A percentile compares a stretch with the other conserved stretches of the same genome.
Evolutionary conservation across 2,888 invertebrate species (phyloP).

Genomic region (Megaustenia siamemsis): DNA sequence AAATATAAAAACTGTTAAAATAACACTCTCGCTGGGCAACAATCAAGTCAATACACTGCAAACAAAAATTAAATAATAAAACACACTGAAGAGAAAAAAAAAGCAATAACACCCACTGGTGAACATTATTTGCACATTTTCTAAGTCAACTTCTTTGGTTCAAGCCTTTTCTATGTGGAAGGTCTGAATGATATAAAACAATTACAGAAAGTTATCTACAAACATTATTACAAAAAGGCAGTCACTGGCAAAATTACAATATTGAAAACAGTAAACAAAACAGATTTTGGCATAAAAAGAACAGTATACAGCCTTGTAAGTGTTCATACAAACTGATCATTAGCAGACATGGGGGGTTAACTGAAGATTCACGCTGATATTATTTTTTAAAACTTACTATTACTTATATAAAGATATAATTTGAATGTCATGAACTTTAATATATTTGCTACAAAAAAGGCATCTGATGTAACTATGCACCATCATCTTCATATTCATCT

Average conservation of each 20-base stretch:
- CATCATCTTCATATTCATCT: slow-evolving; percentile 55
- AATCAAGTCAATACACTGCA: no score
- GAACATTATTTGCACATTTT: background rate
- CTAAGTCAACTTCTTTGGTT: slow-evolving; percentile 13
- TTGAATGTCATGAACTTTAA: slow-evolving; percentile 2
- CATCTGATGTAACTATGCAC: slow-evolving; percentile 2
- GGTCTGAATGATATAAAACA: background rate
- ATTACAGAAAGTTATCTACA: background rate
- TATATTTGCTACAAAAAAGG: background rate
- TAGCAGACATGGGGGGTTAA: background rate
- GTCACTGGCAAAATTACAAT: background rate
- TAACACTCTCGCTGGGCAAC: no score
- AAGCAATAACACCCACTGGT: background rate
- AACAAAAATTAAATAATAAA: background rate
- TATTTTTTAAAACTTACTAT: background rate
- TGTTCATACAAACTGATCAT: background rate
- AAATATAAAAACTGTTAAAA: background rate
- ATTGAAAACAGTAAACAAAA: background rate
- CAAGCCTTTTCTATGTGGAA: background rate
- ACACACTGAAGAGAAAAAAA: background rate
- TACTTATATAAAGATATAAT: background rate
- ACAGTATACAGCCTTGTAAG: background rate
- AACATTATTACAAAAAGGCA: background rate
- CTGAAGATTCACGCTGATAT: slow-evolving; percentile 12
- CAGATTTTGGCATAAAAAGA: background rate